A percentile compares a stretch with the other conserved stretches of the same genome.
Evolutionary conservation across 2,797 vertebrate species (phyloP).

Genomic region (Luscinia megarhynchos): DNA sequence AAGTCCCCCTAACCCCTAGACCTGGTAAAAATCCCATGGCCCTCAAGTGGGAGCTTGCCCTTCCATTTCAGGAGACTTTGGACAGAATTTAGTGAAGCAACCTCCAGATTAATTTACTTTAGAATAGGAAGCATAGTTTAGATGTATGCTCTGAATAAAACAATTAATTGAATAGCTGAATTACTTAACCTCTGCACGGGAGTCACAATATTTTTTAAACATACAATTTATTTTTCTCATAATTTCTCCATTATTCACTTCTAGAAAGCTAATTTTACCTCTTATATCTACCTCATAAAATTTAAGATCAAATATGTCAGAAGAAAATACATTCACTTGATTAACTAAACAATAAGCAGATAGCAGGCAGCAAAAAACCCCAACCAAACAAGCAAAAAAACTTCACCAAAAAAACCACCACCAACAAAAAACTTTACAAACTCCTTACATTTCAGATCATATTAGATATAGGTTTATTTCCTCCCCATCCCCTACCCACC

Average conservation of each 20-base stretch:
- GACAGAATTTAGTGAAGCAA: neutral
- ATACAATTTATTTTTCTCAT: neutral
- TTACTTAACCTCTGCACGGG: neutral
- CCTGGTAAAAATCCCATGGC: neutral
- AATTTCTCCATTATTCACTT: neutral
- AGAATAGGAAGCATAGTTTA: neutral
- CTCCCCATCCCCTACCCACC: neutral
- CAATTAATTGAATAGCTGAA: neutral
- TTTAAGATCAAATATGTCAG: neutral
- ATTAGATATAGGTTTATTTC: neutral
- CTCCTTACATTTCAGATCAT: neutral
- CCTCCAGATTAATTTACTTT: neutral
- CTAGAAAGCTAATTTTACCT: neutral
- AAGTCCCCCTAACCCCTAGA: neutral
- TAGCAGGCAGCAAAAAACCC: neutral
- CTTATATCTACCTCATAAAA: neutral
- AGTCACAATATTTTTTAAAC: neutral
- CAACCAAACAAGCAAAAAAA: no score
- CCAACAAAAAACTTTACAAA: neutral
- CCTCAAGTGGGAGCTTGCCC: neutral
- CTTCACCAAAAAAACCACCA: neutral
- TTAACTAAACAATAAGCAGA: neutral
- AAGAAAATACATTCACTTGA: neutral
- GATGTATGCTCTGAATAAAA: neutral
- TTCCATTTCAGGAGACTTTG: neutral